Percentiles rank a stretch among this genome's conserved stretches.
These are phyloP conservation scores for Antrozous pallidus DNA, from an alignment of 2,797 vertebrate species.

Conservation along the genomic window DNA sequence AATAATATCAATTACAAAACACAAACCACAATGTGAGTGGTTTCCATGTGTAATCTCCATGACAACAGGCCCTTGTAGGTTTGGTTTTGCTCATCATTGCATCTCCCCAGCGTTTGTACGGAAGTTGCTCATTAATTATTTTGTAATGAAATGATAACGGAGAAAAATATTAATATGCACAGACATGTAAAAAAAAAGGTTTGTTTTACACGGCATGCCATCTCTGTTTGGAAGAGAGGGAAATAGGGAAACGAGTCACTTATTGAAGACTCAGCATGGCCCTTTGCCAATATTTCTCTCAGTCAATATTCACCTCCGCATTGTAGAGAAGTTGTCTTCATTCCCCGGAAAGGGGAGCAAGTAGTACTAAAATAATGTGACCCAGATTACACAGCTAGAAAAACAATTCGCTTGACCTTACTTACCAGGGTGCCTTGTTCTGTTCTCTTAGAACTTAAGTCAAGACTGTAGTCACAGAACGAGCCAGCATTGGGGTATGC, in stretches of 20 bases:
- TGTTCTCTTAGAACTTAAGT: not conserved
- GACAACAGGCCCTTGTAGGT: not conserved
- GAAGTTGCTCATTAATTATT: constrained; percentile 37
- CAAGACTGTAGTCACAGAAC: not conserved
- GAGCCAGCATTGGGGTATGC: not conserved
- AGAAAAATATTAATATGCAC: constrained; percentile 53
- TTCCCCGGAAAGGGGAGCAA: not conserved
- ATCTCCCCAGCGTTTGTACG: not conserved
- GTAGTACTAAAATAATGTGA: not conserved
- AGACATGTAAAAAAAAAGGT: not conserved
- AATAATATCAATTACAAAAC: constrained; percentile 51
- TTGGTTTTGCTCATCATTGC: not conserved
- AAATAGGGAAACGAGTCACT: not conserved
- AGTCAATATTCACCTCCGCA: not conserved
- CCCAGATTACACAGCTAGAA: not conserved
- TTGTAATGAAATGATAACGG: constrained; percentile 53
- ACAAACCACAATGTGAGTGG: constrained; percentile 4
- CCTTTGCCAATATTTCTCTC: not conserved
- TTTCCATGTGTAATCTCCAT: not conserved
- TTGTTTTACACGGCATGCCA: not conserved
- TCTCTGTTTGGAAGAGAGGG: not conserved
- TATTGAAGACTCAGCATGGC: not conserved
- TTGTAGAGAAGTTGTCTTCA: not conserved
- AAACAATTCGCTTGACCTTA: not conserved
- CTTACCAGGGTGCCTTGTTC: not conserved